phyloP scores from a whole-genome alignment of 2,888 invertebrate species.

The Brachypalpus laphriformis region DNA sequence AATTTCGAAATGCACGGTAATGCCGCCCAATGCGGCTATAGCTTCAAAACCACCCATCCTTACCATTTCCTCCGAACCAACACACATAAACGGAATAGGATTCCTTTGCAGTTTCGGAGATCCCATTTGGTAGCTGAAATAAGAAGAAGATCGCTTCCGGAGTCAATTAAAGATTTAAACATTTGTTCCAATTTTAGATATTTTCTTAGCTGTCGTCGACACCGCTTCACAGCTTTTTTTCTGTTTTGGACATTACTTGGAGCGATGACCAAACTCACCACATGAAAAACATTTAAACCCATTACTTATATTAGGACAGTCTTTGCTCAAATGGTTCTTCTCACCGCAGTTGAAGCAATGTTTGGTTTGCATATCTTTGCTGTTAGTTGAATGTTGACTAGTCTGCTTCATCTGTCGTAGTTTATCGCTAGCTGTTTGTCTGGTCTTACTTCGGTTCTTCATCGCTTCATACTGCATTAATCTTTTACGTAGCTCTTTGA shows the following conservation, averaged over 20 bases:
- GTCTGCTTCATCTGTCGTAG: neutral
- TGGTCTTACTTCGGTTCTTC: neutral
- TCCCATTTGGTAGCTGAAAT: neutral
- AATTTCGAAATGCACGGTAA: neutral
- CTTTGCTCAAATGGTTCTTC: neutral
- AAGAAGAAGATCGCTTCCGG: neutral
- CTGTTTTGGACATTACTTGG: neutral
- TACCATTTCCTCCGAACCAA: neutral
- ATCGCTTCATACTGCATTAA: conserved; percentile 2
- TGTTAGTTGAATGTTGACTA: neutral
- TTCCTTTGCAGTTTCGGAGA: neutral
- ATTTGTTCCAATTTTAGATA: neutral
- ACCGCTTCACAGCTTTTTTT: neutral
- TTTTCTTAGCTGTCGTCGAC: neutral
- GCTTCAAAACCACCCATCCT: neutral
- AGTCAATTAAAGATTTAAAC: neutral
- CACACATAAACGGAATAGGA: neutral
- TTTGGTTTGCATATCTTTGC: neutral
- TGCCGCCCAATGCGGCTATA: neutral
- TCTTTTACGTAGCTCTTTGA: too few relatives aligned
- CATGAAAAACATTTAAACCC: neutral
- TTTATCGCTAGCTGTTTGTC: neutral
- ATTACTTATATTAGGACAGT: conserved; percentile 7
- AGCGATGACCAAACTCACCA: neutral
- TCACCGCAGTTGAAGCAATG: conserved; percentile 6